Evolutionary conservation across 1,140 invertebrate genomes (phyloP), one percentile per base, ranked within the genome.

Genomic region (Apis florea): DNA sequence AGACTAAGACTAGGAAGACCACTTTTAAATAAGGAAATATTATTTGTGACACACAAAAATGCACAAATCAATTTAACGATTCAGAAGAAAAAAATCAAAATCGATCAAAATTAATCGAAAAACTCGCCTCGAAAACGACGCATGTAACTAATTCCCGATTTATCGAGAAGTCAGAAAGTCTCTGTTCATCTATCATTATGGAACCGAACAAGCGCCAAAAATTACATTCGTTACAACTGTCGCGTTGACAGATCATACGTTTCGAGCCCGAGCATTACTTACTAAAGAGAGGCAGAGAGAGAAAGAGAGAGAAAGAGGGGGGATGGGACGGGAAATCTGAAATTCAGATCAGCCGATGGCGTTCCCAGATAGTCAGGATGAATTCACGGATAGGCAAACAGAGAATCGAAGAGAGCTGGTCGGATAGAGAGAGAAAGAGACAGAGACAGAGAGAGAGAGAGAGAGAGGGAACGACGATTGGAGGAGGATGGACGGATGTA

Each of bases 301-400:
- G 31, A 40, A 4, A 3, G 3, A 31, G 3, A 31, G 31, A 31
- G 31, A 31, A 0, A 3, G 31, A 40, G 31, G 6, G 31, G 6
- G 54, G 26, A 1, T 9, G 12, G 19, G 21, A 19, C 64, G 54
- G 47, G n/a, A 24, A 83, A 83, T 83, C 78, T 83, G 78, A 74
- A 83, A 83, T 83, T 83, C 78, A 81, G 78, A 83, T 83, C 78
- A 21, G 51, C 19, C 82, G 78, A 83, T 83, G 70, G 24, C 58
- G 78, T 61, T 72, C 69, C 10, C 61, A 79, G 82, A 79, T 83
- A 83, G 66, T 73, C 69, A 47, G 76, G 63, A 83, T 83, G 77
- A 83, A 83, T 83, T 80, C 69, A 58, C 82, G 63, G 78, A 75
- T 83, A 83, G 64, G 54, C 80, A 81, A 67, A 73, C 61, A 83